A percentile compares a stretch with the other conserved stretches of the same genome.
Evolutionary conservation across 2,113 vertebrate species (phyloP).

Genomic region (Lichenostomus cassidix): DNA sequence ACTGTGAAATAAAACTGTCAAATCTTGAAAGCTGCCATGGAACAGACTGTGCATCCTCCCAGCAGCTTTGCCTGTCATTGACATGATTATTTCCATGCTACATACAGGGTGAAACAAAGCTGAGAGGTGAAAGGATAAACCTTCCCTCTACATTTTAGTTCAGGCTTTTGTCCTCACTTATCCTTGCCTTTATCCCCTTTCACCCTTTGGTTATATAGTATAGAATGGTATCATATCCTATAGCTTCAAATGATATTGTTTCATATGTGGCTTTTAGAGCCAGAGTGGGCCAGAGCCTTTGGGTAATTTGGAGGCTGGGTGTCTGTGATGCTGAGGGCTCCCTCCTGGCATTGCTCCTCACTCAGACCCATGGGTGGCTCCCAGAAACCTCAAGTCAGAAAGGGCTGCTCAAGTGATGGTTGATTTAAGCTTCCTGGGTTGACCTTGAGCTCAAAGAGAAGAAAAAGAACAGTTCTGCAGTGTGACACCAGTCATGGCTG

Average conservation of each 20-base stretch:
- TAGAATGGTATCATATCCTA: background rate
- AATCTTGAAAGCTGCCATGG: conserved; percentile 1
- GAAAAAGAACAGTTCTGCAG: background rate
- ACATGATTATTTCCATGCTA: background rate
- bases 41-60: background rate
- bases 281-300: background rate
- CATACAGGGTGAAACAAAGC: background rate
- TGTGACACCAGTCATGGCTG: background rate
- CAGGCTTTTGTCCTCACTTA: background rate
- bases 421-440: background rate
- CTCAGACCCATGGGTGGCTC: background rate
- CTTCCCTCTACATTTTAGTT: background rate
- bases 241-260: background rate
- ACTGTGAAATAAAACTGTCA: background rate
- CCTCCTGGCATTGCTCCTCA: background rate
- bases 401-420: background rate
- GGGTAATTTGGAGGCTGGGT: background rate
- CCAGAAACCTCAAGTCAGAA: background rate
- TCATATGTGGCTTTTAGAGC: background rate
- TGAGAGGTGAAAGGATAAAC: background rate
- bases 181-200: background rate
- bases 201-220: background rate
- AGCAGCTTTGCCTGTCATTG: background rate
- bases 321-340: background rate
- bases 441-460: background rate